A percentile compares a stretch with the other conserved stretches of the same genome.
phyloP scores from a whole-genome alignment of 1,140 invertebrate genomes.

The Tetramorium alpestre region DNA sequence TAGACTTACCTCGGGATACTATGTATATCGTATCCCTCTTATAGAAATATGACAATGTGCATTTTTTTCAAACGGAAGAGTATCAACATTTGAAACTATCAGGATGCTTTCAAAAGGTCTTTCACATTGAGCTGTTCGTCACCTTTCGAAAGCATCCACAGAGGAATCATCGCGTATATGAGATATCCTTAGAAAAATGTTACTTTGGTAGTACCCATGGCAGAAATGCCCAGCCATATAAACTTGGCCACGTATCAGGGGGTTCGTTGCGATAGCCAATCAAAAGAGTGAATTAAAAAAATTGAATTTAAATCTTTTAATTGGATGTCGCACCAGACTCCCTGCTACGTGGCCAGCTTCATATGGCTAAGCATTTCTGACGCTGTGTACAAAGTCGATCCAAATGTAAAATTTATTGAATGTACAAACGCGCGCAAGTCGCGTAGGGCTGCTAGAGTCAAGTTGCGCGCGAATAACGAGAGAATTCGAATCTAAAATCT shows the following conservation, averaged over 20 bases:
- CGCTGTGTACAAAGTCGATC: not conserved
- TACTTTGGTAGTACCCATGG: not conserved
- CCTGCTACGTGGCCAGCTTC: too few species aligned
- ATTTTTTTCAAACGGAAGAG: not conserved
- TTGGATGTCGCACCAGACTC: too few species aligned
- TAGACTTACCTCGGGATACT: constrained; percentile 6
- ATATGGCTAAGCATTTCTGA: too few species aligned
- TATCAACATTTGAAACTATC: not conserved
- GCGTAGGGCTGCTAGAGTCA: not conserved
- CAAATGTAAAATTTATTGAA: not conserved
- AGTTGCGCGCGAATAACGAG: constrained; percentile 11
- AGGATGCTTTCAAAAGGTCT: constrained; percentile 85
- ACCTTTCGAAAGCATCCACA: constrained; percentile 85
- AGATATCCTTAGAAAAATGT: not conserved
- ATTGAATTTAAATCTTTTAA: too few species aligned
- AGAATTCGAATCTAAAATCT: constrained; percentile 45
- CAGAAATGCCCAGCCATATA: too few species aligned
- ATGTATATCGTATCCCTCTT: not conserved
- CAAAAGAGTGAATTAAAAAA: too few species aligned
- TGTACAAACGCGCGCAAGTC: not conserved
- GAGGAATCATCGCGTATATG: not conserved
- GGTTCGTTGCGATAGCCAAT: too few species aligned
- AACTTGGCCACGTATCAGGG: too few species aligned
- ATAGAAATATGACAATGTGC: not conserved
- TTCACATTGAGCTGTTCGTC: constrained; percentile 76